These are phyloP conservation scores for Lasiommata megera DNA, from an alignment of 2,888 invertebrate species.

Conservation along the genomic window DNA sequence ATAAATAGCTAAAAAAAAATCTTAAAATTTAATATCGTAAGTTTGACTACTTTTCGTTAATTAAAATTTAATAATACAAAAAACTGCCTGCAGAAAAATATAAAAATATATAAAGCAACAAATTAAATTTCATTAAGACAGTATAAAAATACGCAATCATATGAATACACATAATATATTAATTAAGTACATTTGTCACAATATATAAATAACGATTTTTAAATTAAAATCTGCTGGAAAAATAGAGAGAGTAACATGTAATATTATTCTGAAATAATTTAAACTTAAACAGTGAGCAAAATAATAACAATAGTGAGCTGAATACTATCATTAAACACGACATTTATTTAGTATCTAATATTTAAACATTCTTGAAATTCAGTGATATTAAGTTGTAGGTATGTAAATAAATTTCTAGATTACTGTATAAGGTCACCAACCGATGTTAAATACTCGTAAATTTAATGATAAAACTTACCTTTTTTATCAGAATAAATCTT, in stretches of 20 bases:
- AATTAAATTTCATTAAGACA: neutral
- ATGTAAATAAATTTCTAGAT: too few relatives aligned
- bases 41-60: neutral
- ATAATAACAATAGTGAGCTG: neutral
- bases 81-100: neutral
- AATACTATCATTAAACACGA: neutral
- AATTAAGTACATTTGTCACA: slow-evolving; percentile 9
- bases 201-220: neutral
- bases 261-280: neutral
- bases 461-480: too few relatives aligned
- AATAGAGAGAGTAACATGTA: neutral
- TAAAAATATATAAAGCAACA: too few relatives aligned
- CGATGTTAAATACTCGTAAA: too few relatives aligned
- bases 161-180: neutral
- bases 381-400: too few relatives aligned
- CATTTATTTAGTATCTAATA: neutral
- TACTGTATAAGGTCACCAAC: too few relatives aligned
- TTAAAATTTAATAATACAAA: slow-evolving; percentile 16
- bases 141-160: neutral
- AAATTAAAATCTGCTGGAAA: neutral
- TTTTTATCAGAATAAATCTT: too few relatives aligned
- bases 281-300: neutral
- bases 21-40: slow-evolving; percentile 9
- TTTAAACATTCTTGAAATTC: too few relatives aligned
- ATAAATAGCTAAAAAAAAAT: slow-evolving; percentile 41